Evolutionary conservation across 1,140 invertebrate species (phyloP).

Genomic region (Rhopalosiphum maidis): DNA sequence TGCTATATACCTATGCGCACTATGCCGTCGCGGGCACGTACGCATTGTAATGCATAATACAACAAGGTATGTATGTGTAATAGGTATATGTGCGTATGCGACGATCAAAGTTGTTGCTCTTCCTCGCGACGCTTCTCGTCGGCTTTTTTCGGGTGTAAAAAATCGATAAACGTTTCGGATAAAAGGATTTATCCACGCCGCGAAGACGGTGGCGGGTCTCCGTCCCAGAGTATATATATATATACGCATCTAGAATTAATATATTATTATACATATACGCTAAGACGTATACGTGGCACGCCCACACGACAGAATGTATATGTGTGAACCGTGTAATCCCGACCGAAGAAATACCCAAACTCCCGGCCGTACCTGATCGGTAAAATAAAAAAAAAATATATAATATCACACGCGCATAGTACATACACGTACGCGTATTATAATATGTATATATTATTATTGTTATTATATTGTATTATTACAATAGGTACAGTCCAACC

Average conservation of each 20-base stretch:
- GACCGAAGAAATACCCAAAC: not conserved
- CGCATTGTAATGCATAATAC: not conserved
- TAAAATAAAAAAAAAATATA: not conserved
- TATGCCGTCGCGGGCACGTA: not conserved
- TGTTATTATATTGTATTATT: not conserved
- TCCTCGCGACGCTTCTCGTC: not conserved
- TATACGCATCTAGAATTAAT: no score
- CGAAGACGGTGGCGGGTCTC: not conserved
- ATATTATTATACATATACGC: not conserved
- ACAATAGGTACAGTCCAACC: not conserved
- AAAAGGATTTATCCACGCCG: not conserved
- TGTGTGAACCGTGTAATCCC: not conserved
- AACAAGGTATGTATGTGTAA: not conserved
- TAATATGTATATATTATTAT: not conserved
- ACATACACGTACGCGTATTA: not conserved
- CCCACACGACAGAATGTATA: not conserved
- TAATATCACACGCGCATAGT: not conserved
- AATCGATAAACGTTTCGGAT: constrained; percentile 42
- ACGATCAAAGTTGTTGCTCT: not conserved
- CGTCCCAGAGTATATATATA: not conserved
- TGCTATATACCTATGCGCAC: not conserved
- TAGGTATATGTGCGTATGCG: not conserved
- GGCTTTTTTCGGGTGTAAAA: constrained; percentile 21
- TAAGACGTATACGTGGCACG: not conserved
- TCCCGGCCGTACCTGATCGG: not conserved